Evolutionary conservation across 2,797 vertebrate species (phyloP), one percentile per base, ranked within the genome.

Genomic region (Gymnothorax reevesii): DNA sequence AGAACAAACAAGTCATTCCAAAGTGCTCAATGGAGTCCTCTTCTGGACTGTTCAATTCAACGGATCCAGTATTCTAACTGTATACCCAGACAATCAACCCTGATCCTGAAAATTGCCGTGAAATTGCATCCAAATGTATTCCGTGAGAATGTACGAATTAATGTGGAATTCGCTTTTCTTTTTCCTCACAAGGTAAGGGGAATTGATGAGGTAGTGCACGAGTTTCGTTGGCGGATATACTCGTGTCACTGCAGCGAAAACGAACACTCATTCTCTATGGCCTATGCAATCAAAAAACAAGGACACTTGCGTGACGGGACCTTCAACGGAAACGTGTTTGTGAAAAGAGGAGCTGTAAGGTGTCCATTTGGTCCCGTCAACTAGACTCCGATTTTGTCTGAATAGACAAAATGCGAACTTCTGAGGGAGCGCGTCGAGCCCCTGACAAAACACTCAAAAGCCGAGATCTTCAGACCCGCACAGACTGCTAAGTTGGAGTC

Each of bases 401-500:
- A 2, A 42, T 49, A 54, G 49, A 55, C 73, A 82, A 80, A 84
- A n/a, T 10, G 82, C 84, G 77, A 10, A 54, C 25, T 33, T 83
- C 64, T 54, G 66, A 85, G 85, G 69, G 84, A 87, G 87, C 42
- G 33, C 71, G 33, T 4, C 15, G 71, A 73, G 42, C 71, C 7
- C 27, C 66, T 73, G 85, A 87, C 84, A 62, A 86, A 59, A 86
- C 84, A 69, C 83, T 77, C 77, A 57, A 83, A 42, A 75, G 57
- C 69, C 87, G 79, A 84, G 84, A 83, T 73, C 82, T 84, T 69
- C 86, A 86, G 82, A 86, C 84, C 85, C 54, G n/a, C n/a, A 73
- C 66, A 75, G 27, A 57, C 85, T 85, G 60, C 57, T 79, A 33
- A 64, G 59, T 83, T 15, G 83, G 85, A 84, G 73, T 64, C 79